Base-by-base conservation (phyloP, 30 jellyfish, hydroid and myxozoan species). In the Aurelia aurita complex sp. Pacific region DNA sequence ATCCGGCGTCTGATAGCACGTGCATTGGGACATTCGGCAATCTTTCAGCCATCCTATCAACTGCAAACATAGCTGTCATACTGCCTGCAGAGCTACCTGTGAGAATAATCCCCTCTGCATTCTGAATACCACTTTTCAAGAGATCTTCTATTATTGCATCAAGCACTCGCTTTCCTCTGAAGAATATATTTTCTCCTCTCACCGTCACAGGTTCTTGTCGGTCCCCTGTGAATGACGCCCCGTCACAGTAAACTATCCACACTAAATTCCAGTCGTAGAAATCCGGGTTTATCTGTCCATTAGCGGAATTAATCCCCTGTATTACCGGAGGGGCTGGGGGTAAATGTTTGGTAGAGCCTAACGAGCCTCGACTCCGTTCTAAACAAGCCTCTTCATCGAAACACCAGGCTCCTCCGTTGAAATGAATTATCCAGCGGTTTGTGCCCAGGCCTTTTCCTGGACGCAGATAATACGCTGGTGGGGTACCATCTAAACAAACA, bases 381-480 rank as follows among this genome's bases (percentile, higher is more conserved):
- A 95, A 82, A 61, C 99, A 95, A 17, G 97, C 96, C 19, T 85
- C 80, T 23, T 94, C 96, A 63, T 95, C 99, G 61, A 95, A 95
- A 77, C 99, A 95, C 99, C 99, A 95, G 6, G 99, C 99, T 12
- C 99, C 99, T 19, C 99, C 99, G 61, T 95, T 95, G 66, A 95
- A 95, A 54, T 95, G 99, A 18, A 95, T 82, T 33, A 95, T 81
- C 99, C 99, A 95, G 32, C 96, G 91, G 59, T 87, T 90, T 46
- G 90, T 82, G 46, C 98, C 97, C 5, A 74, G 81, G 65, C 91
- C 99, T 66, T 69, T 85, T 10, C 99, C 99, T 12, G 95, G 97
- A 17, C 99, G 97, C 51, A 91, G 82, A 62, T 95, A 95, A 82
- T 95, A 95, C 36, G 99, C 99, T 51, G 99, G 99, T 46, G 99